Conservation (phyloP, 2,797 vertebrate species). For the Peromyscus aztecus region DNA sequence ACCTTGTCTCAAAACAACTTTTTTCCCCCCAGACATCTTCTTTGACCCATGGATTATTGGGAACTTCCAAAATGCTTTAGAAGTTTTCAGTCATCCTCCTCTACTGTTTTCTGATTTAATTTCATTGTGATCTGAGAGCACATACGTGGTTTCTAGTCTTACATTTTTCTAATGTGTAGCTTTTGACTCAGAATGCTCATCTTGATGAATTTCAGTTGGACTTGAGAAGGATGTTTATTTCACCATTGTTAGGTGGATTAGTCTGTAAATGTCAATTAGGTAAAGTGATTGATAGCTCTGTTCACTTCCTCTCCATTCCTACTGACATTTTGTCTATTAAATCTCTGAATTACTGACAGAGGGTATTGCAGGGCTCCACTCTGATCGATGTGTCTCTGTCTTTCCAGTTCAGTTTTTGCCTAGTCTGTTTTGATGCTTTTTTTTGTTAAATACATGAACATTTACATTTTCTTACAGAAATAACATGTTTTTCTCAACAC, state of each 20-base stretch:
- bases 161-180: background rate
- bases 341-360: conserved; percentile 6
- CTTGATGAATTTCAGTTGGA: background rate
- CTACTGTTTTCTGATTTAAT: background rate
- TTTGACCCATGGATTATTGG: background rate
- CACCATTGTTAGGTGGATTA: background rate
- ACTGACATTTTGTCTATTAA: conserved; percentile 23
- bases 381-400: background rate
- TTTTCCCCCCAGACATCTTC: background rate
- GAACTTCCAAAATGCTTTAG: background rate
- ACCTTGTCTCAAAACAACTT: background rate
- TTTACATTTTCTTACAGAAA: background rate
- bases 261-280: conserved; percentile 32
- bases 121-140: background rate
- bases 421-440: background rate
- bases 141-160: background rate
- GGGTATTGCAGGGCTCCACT: background rate
- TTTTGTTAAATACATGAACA: background rate
- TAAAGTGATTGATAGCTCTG: conserved; percentile 31
- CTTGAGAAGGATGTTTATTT: background rate
- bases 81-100: background rate
- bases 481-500: background rate
- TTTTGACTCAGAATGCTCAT: background rate
- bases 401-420: background rate
- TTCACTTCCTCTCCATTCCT: background rate